phyloP scores from a whole-genome alignment of 1,140 invertebrate genomes.

The Drosophila auraria region DNA sequence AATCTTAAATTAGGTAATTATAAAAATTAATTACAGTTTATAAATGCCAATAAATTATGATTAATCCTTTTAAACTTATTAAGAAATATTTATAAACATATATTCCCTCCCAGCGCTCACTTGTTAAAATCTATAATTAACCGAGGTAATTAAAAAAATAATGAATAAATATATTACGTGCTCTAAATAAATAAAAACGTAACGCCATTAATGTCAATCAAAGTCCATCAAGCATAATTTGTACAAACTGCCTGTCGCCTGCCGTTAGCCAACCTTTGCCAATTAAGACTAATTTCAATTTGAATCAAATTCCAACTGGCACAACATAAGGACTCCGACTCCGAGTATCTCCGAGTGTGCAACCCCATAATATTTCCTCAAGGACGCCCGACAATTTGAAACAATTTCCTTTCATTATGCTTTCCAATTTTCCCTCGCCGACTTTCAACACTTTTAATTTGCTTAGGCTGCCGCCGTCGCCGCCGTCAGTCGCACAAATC shows the following conservation, averaged over 20 bases:
- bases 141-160: constrained; percentile 5
- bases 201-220: constrained; percentile 23
- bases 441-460: constrained; percentile 76
- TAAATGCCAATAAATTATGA: background rate
- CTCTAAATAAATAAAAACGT: constrained; percentile 11
- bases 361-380: constrained; percentile 39
- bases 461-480: constrained; percentile 43
- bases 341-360: constrained; percentile 11
- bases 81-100: background rate
- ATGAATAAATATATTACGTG: constrained; percentile 1
- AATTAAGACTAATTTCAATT: constrained; percentile 44
- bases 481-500: constrained; percentile 47
- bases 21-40: background rate
- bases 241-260: constrained; percentile 15
- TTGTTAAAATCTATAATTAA: background rate
- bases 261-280: constrained; percentile 11
- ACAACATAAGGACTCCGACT: constrained; percentile 12
- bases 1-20: too few relatives aligned
- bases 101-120: background rate
- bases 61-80: background rate
- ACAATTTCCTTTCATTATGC: constrained; percentile 53
- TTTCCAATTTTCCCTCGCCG: constrained; percentile 49
- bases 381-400: constrained; percentile 47
- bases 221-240: constrained; percentile 31
- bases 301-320: constrained; percentile 33